Conservation (phyloP, 2,797 vertebrate genomes). For the Poecilia picta region DNA sequence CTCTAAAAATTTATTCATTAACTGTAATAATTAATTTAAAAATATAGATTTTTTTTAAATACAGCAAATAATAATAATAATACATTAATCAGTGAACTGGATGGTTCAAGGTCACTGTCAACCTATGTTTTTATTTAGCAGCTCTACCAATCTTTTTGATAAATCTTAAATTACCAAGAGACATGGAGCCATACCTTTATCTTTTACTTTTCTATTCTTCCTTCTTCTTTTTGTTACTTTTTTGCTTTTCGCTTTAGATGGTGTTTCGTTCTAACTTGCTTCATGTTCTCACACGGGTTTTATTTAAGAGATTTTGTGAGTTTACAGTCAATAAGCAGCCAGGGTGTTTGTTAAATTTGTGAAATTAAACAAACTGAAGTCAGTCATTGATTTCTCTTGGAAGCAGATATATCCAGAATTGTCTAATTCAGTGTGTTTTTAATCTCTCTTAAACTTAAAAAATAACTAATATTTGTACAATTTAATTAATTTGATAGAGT, state of each 20-base stretch:
- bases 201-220: too few species aligned
- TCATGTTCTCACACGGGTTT: not conserved
- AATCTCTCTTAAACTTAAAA: too few species aligned
- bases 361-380: not conserved
- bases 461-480: not conserved
- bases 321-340: not conserved
- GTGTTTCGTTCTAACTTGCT: not conserved
- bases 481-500: not conserved
- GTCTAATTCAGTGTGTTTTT: not conserved
- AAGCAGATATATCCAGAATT: not conserved
- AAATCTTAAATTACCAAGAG: too few species aligned
- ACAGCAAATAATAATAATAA: too few species aligned
- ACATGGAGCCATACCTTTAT: too few species aligned
- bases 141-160: too few species aligned
- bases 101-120: too few species aligned
- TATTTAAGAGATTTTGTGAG: not conserved
- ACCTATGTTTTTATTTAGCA: too few species aligned
- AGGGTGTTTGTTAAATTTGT: not conserved
- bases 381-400: not conserved
- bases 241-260: not conserved
- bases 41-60: too few species aligned
- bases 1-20: not conserved
- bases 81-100: too few species aligned
- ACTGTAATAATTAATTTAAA: too few species aligned
- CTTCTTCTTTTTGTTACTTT: too few species aligned